Conservation (phyloP, 2,888 invertebrate species). For the Mechanitis messenoides region DNA sequence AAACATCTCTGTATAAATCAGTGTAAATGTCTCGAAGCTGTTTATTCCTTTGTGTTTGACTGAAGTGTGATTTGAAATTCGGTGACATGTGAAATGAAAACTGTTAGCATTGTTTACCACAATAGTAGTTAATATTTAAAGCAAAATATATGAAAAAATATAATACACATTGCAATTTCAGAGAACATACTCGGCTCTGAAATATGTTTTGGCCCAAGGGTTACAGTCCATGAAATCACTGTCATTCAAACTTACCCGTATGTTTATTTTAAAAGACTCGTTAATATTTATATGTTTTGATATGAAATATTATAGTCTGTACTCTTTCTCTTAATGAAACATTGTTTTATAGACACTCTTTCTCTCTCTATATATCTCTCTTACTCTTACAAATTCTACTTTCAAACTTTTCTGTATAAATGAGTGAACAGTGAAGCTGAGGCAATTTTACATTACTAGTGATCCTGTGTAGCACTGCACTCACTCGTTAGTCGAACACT, state of each 20-base stretch:
- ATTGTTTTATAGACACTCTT: too few relatives aligned
- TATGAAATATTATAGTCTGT: too few relatives aligned
- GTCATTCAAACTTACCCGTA: background rate
- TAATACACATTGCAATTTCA: background rate
- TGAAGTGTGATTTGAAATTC: slow-evolving; percentile 6
- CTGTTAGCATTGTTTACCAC: background rate
- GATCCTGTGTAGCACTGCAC: background rate
- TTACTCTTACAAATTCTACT: too few relatives aligned
- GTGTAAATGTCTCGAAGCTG: background rate
- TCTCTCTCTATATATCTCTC: too few relatives aligned
- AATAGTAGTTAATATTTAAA: background rate
- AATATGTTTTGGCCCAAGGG: background rate
- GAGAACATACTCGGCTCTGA: background rate
- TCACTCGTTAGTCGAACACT: slow-evolving; percentile 1
- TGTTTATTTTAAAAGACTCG: too few relatives aligned
- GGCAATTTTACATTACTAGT: background rate
- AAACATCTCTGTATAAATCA: background rate
- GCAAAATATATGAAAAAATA: background rate
- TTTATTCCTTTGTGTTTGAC: background rate
- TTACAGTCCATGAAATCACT: background rate
- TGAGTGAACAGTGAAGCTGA: too few relatives aligned
- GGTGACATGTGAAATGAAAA: background rate
- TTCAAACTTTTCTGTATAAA: too few relatives aligned
- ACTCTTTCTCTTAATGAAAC: too few relatives aligned
- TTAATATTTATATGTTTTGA: too few relatives aligned